Evolutionary conservation across 2,888 invertebrate species (phyloP), one percentile per base, ranked within the genome.

Genomic region (Drosophila niveifrons): DNA sequence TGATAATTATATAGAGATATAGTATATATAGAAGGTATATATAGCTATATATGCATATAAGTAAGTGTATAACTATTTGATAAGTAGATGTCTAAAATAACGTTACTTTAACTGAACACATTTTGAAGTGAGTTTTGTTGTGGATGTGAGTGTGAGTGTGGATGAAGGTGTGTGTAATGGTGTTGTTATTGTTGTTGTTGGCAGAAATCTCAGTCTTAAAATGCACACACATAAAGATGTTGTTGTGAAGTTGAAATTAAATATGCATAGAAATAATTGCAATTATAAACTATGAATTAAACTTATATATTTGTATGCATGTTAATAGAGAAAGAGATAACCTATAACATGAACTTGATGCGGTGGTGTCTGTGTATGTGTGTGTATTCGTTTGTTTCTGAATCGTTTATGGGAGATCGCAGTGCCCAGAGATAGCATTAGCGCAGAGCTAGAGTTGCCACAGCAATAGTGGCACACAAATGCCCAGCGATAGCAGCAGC

Each of bases 81-180:
- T 88, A 82, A 83, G 73, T 76, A 76, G 69, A 52, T 58, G 77
- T 76, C 80, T 85, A 76, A 87, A 77, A 80, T 83, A 89, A 88
- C 62, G 81, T 83, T 83, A 88, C 52, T 78, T 83, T 86, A 88
- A 86, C 89, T 85, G 85, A 85, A 85, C 85, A 85, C 85, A 85
- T 78, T 88, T 74, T 74, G 65, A 88, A 89, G 72, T 83, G 83
- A 85, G 80, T 75, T 74, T 69, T 62, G 43, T 56, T 61, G 9
- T 63, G 43, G 62, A 44, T 39, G 13, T 50, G 29, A 51, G 73
- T 61, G 9, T 63, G 43, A 59, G 47, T 39, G 13, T 50, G 29
- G 51, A 77, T 18, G 50, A 47, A 44, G 17, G 46, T 46, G 61
- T 66, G 61, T 66, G 64, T 67, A 36, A 36, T 36, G 36, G 13